A percentile compares a stretch with the other conserved stretches of the same genome.
phyloP scores from a whole-genome alignment of 2,113 vertebrate species.

The Leucopsar rothschildi region DNA sequence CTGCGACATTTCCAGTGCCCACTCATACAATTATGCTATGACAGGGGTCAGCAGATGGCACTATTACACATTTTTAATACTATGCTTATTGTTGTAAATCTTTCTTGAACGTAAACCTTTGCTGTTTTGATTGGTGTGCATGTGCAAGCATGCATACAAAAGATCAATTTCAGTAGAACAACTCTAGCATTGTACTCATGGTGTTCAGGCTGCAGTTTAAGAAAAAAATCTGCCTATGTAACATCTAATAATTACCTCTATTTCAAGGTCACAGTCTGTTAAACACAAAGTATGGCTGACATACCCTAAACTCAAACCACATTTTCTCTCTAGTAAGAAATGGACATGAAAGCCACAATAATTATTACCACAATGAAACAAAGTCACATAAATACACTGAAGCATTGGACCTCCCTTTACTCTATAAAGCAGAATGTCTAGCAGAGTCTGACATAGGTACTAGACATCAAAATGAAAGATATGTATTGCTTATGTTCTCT shows the following conservation, averaged over 20 bases:
- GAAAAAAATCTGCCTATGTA: neutral
- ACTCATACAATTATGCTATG: neutral
- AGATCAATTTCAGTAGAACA: neutral
- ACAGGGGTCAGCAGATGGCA: slow-evolving; percentile 59
- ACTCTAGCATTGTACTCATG: neutral
- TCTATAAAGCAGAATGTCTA: neutral
- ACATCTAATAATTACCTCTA: neutral
- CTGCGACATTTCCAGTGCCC: neutral
- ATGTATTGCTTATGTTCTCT: neutral
- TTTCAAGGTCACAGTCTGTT: neutral
- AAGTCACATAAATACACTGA: neutral
- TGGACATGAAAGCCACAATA: neutral
- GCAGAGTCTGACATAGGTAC: neutral
- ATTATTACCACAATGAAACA: neutral
- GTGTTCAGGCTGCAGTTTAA: neutral
- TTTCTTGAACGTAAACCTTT: neutral
- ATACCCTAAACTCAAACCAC: neutral
- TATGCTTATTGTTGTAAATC: neutral
- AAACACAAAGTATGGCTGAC: neutral
- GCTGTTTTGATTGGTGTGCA: neutral
- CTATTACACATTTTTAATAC: slow-evolving; percentile 25
- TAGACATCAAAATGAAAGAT: neutral
- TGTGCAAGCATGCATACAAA: neutral
- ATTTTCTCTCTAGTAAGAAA: neutral
- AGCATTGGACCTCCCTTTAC: neutral